Evolutionary conservation across 2,797 vertebrate species (phyloP).

Genomic region (Falco novaeseelandiae): DNA sequence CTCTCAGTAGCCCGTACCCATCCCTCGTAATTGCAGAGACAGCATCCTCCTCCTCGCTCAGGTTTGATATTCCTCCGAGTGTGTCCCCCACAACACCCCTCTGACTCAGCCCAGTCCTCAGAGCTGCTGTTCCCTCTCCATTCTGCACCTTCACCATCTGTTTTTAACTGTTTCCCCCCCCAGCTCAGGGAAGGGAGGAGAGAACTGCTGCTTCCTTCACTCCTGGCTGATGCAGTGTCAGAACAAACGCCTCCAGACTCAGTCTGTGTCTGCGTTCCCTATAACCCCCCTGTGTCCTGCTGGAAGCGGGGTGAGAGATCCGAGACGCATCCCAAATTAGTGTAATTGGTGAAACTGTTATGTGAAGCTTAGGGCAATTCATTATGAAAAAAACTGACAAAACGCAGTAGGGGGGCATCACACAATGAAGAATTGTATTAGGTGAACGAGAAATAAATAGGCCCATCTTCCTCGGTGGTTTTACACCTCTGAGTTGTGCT

Average conservation of each 20-base stretch:
- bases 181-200: background rate
- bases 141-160: background rate
- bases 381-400: conserved; percentile 14
- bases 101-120: background rate
- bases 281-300: background rate
- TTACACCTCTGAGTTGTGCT: background rate
- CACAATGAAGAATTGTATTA: background rate
- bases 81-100: background rate
- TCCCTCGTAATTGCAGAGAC: background rate
- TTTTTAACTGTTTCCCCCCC: background rate
- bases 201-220: background rate
- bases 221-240: background rate
- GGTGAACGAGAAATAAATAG: conserved; percentile 7
- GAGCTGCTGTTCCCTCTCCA: background rate
- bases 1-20: background rate
- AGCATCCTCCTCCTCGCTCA: background rate
- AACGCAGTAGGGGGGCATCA: conserved; percentile 25
- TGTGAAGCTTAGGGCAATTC: conserved; percentile 4
- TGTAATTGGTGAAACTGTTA: background rate
- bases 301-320: background rate
- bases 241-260: background rate
- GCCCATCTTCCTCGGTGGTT: background rate
- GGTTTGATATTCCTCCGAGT: background rate
- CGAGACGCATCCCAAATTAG: background rate
- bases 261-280: background rate